phyloP scores from a whole-genome alignment of 1,140 invertebrate species.

The Drosophila littoralis region DNA sequence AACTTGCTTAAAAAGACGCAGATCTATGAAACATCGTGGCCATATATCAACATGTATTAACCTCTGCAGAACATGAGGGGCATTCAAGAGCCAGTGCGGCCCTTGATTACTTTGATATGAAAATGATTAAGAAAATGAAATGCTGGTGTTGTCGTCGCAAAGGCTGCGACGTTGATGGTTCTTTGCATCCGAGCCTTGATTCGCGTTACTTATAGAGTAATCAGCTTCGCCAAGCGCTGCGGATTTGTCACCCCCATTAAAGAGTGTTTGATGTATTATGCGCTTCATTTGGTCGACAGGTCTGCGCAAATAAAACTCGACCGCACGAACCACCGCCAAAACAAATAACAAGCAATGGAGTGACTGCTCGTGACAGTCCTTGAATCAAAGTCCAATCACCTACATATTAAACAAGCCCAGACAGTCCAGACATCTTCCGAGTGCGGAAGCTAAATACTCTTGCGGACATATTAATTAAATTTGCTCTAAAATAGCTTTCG shows the following conservation, averaged over 20 bases:
- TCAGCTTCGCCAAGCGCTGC: slow-evolving; percentile 71
- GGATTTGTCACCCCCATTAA: slow-evolving; percentile 84
- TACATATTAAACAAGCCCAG: slow-evolving; percentile 27
- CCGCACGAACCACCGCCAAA: slow-evolving; percentile 48
- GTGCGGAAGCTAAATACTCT: neutral
- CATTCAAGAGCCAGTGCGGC: neutral
- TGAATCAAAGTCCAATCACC: slow-evolving; percentile 42
- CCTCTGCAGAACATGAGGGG: neutral
- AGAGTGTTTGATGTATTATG: slow-evolving; percentile 84
- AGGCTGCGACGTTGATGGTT: neutral
- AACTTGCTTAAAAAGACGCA: neutral
- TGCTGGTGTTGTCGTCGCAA: neutral
- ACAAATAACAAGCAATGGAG: slow-evolving; percentile 36
- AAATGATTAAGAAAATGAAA: slow-evolving; percentile 30
- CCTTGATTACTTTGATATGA: slow-evolving; percentile 52
- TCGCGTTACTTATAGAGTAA: slow-evolving; percentile 55
- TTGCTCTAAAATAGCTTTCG: neutral
- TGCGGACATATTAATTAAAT: neutral
- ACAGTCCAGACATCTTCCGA: neutral
- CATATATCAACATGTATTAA: neutral
- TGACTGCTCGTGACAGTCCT: slow-evolving; percentile 63
- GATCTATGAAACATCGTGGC: neutral
- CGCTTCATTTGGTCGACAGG: slow-evolving; percentile 84
- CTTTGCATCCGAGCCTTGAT: slow-evolving; percentile 5
- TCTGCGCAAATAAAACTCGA: slow-evolving; percentile 79